Base-by-base conservation (phyloP, 2,888 invertebrate genomes). In the Agrochola macilenta region DNA sequence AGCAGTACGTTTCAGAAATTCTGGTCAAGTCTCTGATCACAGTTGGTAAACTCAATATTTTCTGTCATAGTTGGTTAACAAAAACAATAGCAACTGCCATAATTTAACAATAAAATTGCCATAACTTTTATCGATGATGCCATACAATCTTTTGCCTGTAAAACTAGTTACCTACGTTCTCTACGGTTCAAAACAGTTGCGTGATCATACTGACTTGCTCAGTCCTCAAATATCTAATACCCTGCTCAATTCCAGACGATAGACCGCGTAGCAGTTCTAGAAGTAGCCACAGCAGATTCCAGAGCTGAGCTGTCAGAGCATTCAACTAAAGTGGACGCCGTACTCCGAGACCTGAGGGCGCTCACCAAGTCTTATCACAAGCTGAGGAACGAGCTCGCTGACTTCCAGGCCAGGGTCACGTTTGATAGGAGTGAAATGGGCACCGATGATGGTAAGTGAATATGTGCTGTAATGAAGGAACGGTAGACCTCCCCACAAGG, bases 251-350 rank as follows among this genome's bases (percentile, higher is more conserved):
- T 69, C 11, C 88, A 96, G 96, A 90, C 92, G 0, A 78, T 95
- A 85, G 96, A 96, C 72, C 93, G 96, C 0, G 89, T 96, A 8
- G 95, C 97, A 68, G 95, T 97, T 17, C 86, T 97, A 7, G 97
- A 97, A 85, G 94, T 97, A 35, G 96, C 97, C 2, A 95, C 97
- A 26, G 97, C 97, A 5, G 97, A 97, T 87, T 95, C 95, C 0
- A 93, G 97, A 30, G 97, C 95, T 0, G 96, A 96, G 58, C 85
- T 93, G 0, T 86, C 94, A 0, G 95, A 96, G 43, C 94, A 94
- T 11, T 89, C 93, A 0, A 79, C 90, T 1, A 92, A 92, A 69
- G 92, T 94, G 84, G 96, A 96, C 84, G 82, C 93, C 7, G 88
- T 96, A 9, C 85, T 93, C 0, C 84, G 95, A 1, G 96, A 96